phyloP scores from a whole-genome alignment of 2,113 vertebrate genomes.

The Struthio camelus region DNA sequence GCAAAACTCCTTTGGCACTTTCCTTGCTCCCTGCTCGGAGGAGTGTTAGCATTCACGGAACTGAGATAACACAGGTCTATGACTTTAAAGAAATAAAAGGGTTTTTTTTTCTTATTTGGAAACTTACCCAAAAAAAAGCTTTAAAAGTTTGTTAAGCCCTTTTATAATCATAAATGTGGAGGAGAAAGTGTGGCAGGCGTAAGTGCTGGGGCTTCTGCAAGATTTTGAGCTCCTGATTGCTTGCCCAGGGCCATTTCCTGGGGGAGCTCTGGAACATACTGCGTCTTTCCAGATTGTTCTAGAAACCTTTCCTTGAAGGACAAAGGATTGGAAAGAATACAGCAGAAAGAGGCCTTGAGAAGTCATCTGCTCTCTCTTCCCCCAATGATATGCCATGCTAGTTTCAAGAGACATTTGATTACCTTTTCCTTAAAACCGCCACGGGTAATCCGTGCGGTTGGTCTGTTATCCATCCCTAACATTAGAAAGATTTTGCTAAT shows the following conservation, averaged over 20 bases:
- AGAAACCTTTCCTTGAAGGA: background rate
- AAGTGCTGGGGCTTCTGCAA: background rate
- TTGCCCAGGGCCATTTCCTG: background rate
- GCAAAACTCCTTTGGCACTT: background rate
- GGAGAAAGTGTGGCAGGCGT: background rate
- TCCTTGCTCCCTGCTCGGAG: accelerated
- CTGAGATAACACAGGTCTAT: background rate
- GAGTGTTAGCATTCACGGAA: background rate
- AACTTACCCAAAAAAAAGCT: background rate
- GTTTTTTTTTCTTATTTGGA: background rate
- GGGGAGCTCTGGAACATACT: background rate
- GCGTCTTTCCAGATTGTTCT: background rate
- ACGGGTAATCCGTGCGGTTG: background rate
- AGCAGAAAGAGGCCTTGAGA: background rate
- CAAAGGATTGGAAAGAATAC: background rate
- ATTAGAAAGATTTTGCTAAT: background rate
- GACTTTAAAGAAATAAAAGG: background rate
- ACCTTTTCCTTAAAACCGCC: background rate
- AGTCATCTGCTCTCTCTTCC: background rate
- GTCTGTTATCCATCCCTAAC: too few species aligned
- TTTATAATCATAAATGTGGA: background rate
- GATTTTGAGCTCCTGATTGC: background rate
- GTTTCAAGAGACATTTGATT: background rate
- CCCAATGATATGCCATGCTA: background rate
- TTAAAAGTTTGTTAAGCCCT: background rate